Evolutionary conservation across 2,888 invertebrate species (phyloP).

Genomic region (Trisateles emortualis): DNA sequence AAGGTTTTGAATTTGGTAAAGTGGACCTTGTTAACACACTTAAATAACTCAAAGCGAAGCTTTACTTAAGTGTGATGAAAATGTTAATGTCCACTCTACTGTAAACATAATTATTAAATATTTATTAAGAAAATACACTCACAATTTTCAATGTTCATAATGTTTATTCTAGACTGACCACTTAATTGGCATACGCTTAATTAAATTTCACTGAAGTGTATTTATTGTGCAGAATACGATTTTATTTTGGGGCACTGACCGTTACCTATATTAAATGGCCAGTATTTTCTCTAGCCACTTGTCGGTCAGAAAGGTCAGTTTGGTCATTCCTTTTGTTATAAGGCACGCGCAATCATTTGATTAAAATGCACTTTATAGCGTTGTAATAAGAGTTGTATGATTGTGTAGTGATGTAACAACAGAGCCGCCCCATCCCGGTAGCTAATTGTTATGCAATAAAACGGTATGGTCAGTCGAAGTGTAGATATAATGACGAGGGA

Average conservation of each 20-base stretch:
- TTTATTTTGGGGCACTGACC: conserved; percentile 9
- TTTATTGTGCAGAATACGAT: conserved; percentile 32
- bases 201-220: conserved; percentile 34
- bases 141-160: neutral
- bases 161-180: conserved; percentile 41
- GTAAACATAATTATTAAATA: neutral
- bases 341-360: conserved; percentile 9
- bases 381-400: conserved; percentile 32
- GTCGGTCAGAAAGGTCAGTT: conserved; percentile 60
- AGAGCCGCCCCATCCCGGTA: conserved; percentile 42
- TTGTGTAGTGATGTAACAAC: conserved; percentile 22
- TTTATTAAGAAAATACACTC: neutral
- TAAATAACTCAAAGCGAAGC: no score
- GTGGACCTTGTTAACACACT: no score
- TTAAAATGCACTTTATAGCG: conserved; percentile 43
- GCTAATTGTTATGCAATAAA: conserved; percentile 78
- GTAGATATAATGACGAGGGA: conserved; percentile 45
- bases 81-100: neutral
- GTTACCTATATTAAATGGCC: conserved; percentile 16
- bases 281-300: conserved; percentile 68
- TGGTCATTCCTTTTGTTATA: conserved; percentile 58
- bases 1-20: no score
- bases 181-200: conserved; percentile 21
- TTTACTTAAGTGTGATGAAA: neutral
- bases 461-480: conserved; percentile 68